phyloP scores from a whole-genome alignment of 2,113 vertebrate genomes.

The Cygnus buccinator region DNA sequence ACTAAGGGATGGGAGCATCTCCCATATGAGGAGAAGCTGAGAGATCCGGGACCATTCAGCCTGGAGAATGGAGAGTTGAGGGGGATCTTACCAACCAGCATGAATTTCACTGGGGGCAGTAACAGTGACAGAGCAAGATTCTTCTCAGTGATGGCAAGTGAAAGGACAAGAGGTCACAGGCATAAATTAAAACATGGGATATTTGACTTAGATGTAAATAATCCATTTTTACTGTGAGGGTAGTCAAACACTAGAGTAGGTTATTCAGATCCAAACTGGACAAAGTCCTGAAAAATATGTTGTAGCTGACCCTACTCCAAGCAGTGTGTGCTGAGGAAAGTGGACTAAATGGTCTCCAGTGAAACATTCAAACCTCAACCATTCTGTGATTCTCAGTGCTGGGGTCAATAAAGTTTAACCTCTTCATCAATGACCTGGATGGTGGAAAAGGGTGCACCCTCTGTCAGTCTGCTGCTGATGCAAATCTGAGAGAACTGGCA shows the following conservation, averaged over 20 bases:
- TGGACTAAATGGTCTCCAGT: neutral
- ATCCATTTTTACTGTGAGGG: neutral
- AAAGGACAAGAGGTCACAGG: neutral
- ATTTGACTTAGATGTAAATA: neutral
- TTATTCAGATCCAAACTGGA: neutral
- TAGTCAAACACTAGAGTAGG: neutral
- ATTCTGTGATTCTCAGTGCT: neutral
- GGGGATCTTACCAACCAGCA: neutral
- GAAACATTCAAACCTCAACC: fast-evolving
- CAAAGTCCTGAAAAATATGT: neutral
- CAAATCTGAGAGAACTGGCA: neutral
- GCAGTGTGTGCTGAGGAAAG: neutral
- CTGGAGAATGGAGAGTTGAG: neutral
- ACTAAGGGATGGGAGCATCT: neutral
- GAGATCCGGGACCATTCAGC: too few species aligned
- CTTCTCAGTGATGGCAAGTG: neutral
- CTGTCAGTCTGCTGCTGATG: too few species aligned
- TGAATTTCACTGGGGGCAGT: neutral
- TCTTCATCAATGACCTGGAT: neutral
- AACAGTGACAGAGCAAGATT: neutral
- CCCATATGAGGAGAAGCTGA: neutral
- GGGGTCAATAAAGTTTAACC: neutral
- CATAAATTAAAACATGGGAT: neutral
- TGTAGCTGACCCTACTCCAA: neutral
- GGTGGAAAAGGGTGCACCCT: too few species aligned